phyloP scores from a whole-genome alignment of 2,113 vertebrate species.

The Callaeas wilsoni region DNA sequence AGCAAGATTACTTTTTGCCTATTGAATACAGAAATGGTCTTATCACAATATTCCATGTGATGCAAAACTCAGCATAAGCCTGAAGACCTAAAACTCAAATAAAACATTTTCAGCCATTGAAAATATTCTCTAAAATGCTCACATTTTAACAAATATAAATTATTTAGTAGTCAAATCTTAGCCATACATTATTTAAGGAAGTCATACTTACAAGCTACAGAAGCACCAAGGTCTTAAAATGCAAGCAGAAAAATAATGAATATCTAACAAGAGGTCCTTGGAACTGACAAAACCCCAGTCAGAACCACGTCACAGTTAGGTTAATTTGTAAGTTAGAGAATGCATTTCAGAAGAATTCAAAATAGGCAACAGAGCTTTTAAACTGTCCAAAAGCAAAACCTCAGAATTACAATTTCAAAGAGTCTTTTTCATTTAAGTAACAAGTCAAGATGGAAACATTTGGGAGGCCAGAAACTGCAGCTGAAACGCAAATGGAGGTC shows the following conservation, averaged over 20 bases:
- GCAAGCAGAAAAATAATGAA: conserved; percentile 48
- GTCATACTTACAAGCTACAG: neutral
- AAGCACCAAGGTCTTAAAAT: conserved; percentile 1
- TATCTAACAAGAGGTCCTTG: neutral
- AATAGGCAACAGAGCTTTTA: neutral
- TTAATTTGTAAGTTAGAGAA: neutral
- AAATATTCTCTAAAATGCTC: conserved; percentile 7
- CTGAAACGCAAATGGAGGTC: neutral
- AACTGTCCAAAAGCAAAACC: neutral
- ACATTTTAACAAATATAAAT: conserved; percentile 42
- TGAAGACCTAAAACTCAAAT: neutral
- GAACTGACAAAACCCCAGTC: neutral
- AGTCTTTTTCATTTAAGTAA: neutral
- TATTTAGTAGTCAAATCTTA: conserved; percentile 33
- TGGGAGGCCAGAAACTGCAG: conserved; percentile 2
- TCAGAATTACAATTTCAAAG: conserved; percentile 13
- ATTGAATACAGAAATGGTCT: neutral
- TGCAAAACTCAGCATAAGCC: neutral
- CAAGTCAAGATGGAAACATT: neutral
- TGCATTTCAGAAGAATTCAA: conserved; percentile 12
- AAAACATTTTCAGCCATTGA: neutral
- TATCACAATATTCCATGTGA: neutral
- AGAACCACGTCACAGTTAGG: neutral
- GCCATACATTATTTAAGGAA: conserved; percentile 30
- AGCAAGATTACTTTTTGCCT: neutral